Percentiles rank a stretch among this genome's conserved stretches.
These are phyloP conservation scores for Brachypodius melanocephalos DNA, from an alignment of 2,113 vertebrate genomes.

Conservation along the genomic window DNA sequence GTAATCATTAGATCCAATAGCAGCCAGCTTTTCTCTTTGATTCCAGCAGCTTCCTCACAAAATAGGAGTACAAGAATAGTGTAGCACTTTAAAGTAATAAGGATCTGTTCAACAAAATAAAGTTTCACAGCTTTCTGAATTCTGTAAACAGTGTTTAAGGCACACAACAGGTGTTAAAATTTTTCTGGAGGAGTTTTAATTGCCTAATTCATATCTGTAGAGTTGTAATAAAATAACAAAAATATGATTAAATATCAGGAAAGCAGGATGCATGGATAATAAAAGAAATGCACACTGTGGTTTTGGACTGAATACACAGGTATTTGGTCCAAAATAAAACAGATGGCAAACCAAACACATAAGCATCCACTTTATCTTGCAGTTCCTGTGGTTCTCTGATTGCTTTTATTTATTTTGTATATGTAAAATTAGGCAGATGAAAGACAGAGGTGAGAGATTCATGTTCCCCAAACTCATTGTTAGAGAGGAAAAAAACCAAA, in stretches of 20 bases:
- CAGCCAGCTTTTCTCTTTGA: neutral
- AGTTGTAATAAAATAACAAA: constrained; percentile 57
- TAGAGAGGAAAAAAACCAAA: neutral
- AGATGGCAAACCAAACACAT: constrained; percentile 57
- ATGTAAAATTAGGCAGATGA: constrained; percentile 47
- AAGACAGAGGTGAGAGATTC: constrained; percentile 26
- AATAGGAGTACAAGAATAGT: neutral
- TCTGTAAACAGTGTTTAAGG: constrained; percentile 16
- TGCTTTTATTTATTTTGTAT: constrained; percentile 41
- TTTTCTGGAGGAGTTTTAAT: constrained; percentile 44
- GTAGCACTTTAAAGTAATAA: constrained; percentile 29
- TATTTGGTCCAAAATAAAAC: constrained; percentile 42
- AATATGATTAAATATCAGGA: constrained; percentile 49
- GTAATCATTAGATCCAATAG: constrained; percentile 40
- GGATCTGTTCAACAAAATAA: neutral
- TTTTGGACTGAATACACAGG: neutral
- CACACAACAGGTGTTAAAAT: constrained; percentile 12
- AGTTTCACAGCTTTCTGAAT: neutral
- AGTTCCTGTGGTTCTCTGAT: constrained; percentile 45
- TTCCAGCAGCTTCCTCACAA: constrained; percentile 28
- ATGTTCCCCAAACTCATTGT: neutral
- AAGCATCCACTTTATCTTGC: constrained; percentile 54
- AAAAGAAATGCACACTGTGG: constrained; percentile 19
- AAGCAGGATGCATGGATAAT: constrained; percentile 16
- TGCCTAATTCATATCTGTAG: constrained; percentile 22